Evolutionary conservation across 2,113 vertebrate genomes (phyloP), one percentile per base, ranked within the genome.

Genomic region (Cephalopterus ornatus): DNA sequence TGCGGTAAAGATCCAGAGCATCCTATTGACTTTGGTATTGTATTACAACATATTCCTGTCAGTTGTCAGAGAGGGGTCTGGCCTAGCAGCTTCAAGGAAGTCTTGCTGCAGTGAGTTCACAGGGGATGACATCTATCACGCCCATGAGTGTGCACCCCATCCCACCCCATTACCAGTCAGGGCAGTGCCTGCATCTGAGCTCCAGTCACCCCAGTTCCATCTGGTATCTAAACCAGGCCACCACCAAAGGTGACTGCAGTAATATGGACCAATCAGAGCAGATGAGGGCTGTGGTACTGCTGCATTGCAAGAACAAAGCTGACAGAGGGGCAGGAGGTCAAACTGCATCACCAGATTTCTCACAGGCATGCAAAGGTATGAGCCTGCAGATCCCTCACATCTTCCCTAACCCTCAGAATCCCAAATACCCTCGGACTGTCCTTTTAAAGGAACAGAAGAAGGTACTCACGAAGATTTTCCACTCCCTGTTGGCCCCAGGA

Each of bases 391-490:
- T 15, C 52, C 47, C 61, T 77, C 44, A n/a, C 26, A 66, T 85
- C 33, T 62, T 6, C 35, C 42, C 47, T 39, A 84, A 20, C 44
- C 41, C 61, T 61, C 59, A 79, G 53, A 73, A 50, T 24, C 59
- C 33, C 75, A 67, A 58, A 83, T 41, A 61, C 27, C 68, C 63
- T 90, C 24, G 56, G 28, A 65, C 6, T 77, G 52, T 56, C 22
- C 26, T 55, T 52, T 75, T 53, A 52, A 85, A 86, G 30, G 19
- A 91, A 39, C 23, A 83, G 46, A 87, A 81, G 33, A 78, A 95
- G 74, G n/a, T 96, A 99, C 99, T 98, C 75, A 99, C 98, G 98
- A 99, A 79, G 98, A 99, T 94, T 99, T 98, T 17, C 98, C 98
- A 37, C 98, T 97, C 72, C 98, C 99, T 35, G 98, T 99, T 8